Evolutionary conservation across 2,888 invertebrate species (phyloP), one percentile per base, ranked within the genome.

Genomic region (Spodoptera exigua): DNA sequence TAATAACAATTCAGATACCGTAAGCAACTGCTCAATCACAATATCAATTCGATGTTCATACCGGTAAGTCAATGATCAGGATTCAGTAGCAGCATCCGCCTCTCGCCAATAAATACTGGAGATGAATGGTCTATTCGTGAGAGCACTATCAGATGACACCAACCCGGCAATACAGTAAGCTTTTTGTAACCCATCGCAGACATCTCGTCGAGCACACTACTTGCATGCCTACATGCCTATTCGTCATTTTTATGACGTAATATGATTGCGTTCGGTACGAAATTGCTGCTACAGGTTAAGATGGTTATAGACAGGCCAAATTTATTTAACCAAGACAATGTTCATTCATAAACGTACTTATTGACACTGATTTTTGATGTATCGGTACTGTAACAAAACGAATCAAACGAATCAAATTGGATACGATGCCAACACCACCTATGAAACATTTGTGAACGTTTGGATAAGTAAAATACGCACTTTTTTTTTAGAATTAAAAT

Each of bases 211-310:
- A 84, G 86, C 85, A 86, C 81, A 79, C 83, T 76, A 81, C 83
- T 79, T 80, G 84, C 84, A 78, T 74, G 79, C 89, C 85, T 89
- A 89, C 89, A 89, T 86, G 83, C 83, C 88, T 87, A 84, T 89
- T 84, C 84, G 83, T 89, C 88, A 89, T 90, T 88, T 91, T 91
- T 91, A 91, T 90, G 89, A 91, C 87, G 91, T 90, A 90, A 91
- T 91, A 89, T 85, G 83, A 84, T 87, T 86, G 84, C 86, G 75
- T 83, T 84, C 76, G 73, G 64, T 79, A 80, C 76, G 76, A 78
- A 79, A 81, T 80, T 79, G 73, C 64, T 72, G 44, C 35, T 46
- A 43, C 34, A 65, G 45, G 9, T 52, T 52, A 43, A 3, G 32
- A 64, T 53, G n/a, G 3, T 17, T 13, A 45, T 71, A 84, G 86